Percentiles rank a stretch among this genome's conserved stretches.
Evolutionary conservation across 2,797 vertebrate species (phyloP).

Genomic region (Labeo calbasu): DNA sequence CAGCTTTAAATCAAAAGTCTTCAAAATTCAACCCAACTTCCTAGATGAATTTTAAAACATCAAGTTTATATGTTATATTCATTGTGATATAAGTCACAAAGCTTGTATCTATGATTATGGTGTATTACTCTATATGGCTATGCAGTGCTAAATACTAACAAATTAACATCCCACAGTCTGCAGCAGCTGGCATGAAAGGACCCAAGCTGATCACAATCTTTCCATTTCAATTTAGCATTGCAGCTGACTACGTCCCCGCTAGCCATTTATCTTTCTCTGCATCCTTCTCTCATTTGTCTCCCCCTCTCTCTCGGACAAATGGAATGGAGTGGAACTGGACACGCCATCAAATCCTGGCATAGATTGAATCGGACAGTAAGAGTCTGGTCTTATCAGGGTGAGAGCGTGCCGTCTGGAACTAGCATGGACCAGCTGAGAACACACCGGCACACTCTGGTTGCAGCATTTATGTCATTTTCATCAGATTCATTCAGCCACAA

Average conservation of each 20-base stretch:
- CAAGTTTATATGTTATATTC: not conserved
- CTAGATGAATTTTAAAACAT: not conserved
- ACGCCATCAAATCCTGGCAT: slow-evolving; percentile 4
- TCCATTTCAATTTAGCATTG: slow-evolving; percentile 49
- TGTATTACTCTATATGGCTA: not conserved
- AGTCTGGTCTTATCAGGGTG: slow-evolving; percentile 12
- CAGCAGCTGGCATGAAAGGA: slow-evolving; percentile 38
- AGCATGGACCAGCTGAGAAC: slow-evolving; percentile 13
- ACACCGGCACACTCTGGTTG: not conserved
- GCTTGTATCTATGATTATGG: not conserved
- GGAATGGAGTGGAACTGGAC: slow-evolving; percentile 38
- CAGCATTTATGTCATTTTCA: slow-evolving; percentile 9
- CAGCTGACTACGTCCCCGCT: not conserved
- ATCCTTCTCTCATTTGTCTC: slow-evolving; percentile 23
- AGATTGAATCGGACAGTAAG: slow-evolving; percentile 39
- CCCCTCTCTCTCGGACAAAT: slow-evolving; percentile 24
- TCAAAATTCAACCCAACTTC: not conserved
- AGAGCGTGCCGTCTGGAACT: not conserved
- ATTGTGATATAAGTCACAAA: not conserved
- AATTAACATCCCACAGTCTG: slow-evolving; percentile 46
- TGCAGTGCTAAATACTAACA: not conserved
- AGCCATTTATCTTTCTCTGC: slow-evolving; percentile 59
- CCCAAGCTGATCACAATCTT: slow-evolving; percentile 56
- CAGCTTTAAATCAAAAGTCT: not conserved
- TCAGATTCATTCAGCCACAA: slow-evolving; percentile 24